A percentile compares a stretch with the other conserved stretches of the same genome.
Evolutionary conservation across 2,888 invertebrate species (phyloP).

Genomic region (Tipula lateralis): DNA sequence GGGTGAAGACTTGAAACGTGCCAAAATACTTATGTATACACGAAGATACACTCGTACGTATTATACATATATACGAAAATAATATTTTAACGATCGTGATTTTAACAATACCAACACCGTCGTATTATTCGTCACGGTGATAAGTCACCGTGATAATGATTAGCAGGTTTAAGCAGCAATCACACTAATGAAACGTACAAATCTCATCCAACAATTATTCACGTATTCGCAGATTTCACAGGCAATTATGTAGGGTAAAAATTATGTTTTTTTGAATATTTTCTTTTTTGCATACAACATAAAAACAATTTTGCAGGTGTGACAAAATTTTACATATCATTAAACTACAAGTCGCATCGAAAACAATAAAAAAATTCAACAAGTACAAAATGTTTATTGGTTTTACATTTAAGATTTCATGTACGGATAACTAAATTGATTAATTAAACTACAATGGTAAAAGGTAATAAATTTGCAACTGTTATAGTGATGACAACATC

Average conservation of each 20-base stretch:
- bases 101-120: not conserved
- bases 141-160: not conserved
- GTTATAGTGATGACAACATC: too few relatives aligned
- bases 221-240: not conserved
- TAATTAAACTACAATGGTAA: too few relatives aligned
- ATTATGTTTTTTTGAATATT: not conserved
- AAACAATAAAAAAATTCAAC: not conserved
- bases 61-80: not conserved
- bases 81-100: not conserved
- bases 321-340: not conserved
- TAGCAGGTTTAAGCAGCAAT: not conserved
- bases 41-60: too few relatives aligned
- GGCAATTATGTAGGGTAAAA: not conserved
- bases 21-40: not conserved
- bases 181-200: not conserved
- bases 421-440: not conserved
- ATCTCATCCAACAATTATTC: too few relatives aligned
- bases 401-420: not conserved
- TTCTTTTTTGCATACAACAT: not conserved
- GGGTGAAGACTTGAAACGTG: not conserved
- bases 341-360: not conserved
- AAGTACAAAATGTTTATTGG: not conserved
- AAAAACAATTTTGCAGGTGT: not conserved
- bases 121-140: not conserved
- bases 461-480: too few relatives aligned